These are phyloP conservation scores for Pedicia rivosa DNA, from an alignment of 2,888 invertebrate species.

Conservation along the genomic window DNA sequence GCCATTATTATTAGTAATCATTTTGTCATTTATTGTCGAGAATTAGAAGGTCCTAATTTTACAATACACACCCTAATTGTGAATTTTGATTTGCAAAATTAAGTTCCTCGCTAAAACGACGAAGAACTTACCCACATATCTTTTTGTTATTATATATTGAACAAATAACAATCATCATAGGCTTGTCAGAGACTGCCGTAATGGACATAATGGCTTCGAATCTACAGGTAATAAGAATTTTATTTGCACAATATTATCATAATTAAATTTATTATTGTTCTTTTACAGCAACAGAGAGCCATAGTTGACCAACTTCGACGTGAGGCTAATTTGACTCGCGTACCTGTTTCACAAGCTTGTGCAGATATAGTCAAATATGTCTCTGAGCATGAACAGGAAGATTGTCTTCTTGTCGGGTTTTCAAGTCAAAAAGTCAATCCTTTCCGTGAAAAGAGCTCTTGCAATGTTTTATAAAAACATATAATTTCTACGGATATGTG, in stretches of 20 bases:
- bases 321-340: constrained; percentile 75
- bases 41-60: too few relatives aligned
- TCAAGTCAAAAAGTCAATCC: constrained; percentile 90
- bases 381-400: constrained; percentile 81
- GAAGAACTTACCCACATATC: too few relatives aligned
- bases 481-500: constrained; percentile 54
- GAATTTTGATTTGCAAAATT: too few relatives aligned
- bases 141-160: too few relatives aligned
- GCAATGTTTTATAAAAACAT: constrained; percentile 54
- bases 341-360: constrained; percentile 80
- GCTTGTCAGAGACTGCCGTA: constrained; percentile 76
- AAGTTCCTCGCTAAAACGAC: too few relatives aligned
- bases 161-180: constrained; percentile 43
- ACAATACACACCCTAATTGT: too few relatives aligned
- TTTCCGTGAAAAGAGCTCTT: constrained; percentile 85
- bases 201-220: constrained; percentile 79
- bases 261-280: constrained; percentile 34
- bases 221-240: constrained; percentile 75
- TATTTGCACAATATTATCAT: constrained; percentile 58
- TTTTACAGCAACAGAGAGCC: constrained; percentile 79
- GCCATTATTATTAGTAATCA: too few relatives aligned
- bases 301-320: constrained; percentile 85
- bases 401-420: constrained; percentile 84
- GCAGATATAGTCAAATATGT: constrained; percentile 84
- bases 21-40: too few relatives aligned